Evolutionary conservation across 2,797 vertebrate species (phyloP).

Genomic region (Anas bernieri): DNA sequence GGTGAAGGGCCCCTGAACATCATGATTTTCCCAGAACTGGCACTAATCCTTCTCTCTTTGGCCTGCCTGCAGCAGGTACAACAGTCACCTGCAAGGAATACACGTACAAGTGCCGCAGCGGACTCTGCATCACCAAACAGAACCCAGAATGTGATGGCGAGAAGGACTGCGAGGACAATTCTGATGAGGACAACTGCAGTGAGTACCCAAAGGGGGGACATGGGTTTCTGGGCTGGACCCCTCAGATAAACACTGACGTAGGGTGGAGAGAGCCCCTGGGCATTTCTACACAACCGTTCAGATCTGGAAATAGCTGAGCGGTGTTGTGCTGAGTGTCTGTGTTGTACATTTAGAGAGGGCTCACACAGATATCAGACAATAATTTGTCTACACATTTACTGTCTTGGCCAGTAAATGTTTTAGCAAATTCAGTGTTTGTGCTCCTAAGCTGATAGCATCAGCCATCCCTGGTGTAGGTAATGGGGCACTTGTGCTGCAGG

Average conservation of each 20-base stretch:
- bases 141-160: slow-evolving; percentile 90
- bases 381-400: background rate
- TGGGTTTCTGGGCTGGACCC: background rate
- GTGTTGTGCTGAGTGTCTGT: fast-evolving
- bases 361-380: fast-evolving
- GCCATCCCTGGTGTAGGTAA: fast-evolving
- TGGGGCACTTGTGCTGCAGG: fast-evolving
- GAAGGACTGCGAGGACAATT: slow-evolving; percentile 86
- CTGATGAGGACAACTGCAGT: slow-evolving; percentile 90
- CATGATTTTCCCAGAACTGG: fast-evolving
- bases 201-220: slow-evolving; percentile 10
- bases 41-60: background rate
- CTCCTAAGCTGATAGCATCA: background rate
- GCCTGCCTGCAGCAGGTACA: background rate
- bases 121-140: slow-evolving; percentile 85
- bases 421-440: background rate
- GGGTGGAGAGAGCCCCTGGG: background rate
- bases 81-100: slow-evolving; percentile 71
- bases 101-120: slow-evolving; percentile 84
- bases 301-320: background rate
- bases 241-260: fast-evolving
- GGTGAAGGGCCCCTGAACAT: background rate
- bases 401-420: background rate
- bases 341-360: background rate
- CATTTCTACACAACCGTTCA: background rate